A percentile compares a stretch with the other conserved stretches of the same genome.
phyloP scores from a whole-genome alignment of 64 coral and sea anemone genomes.

The Trachythela sp. region DNA sequence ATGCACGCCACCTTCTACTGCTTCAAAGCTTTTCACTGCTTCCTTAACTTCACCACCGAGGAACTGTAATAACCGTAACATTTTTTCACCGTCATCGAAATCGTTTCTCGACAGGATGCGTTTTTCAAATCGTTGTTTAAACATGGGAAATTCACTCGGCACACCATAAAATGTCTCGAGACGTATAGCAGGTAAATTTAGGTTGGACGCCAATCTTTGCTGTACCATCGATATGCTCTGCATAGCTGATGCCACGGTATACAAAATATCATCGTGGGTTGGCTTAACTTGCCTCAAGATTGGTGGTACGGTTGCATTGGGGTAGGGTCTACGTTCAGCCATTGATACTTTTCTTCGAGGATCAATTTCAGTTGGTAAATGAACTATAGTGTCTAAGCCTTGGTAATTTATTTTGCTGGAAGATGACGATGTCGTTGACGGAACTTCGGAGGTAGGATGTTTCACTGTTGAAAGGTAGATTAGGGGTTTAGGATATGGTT shows the following conservation, averaged over 20 bases:
- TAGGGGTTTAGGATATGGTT: neutral
- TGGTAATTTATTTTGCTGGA: neutral
- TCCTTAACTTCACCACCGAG: constrained; percentile 31
- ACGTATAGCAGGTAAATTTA: neutral
- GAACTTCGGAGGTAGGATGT: neutral
- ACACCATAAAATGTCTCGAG: neutral
- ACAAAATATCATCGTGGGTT: neutral
- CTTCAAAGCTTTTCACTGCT: constrained; percentile 31
- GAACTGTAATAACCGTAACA: constrained; percentile 24
- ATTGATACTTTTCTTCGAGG: neutral
- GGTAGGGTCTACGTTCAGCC: neutral
- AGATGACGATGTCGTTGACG: neutral
- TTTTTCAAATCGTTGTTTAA: constrained; percentile 18
- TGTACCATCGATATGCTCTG: constrained; percentile 9
- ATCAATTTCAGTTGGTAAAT: neutral
- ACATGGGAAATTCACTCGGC: constrained; percentile 5
- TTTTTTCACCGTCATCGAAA: constrained; percentile 11
- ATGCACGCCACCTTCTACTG: constrained; percentile 14
- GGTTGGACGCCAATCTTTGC: neutral
- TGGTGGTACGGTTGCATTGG: neutral
- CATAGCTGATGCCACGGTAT: constrained; percentile 7
- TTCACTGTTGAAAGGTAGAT: neutral
- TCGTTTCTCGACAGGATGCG: neutral
- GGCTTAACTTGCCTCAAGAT: neutral
- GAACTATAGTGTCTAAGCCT: neutral